These are phyloP conservation scores for Limnephilus marmoratus DNA, from an alignment of 2,888 invertebrate genomes.

Conservation along the genomic window DNA sequence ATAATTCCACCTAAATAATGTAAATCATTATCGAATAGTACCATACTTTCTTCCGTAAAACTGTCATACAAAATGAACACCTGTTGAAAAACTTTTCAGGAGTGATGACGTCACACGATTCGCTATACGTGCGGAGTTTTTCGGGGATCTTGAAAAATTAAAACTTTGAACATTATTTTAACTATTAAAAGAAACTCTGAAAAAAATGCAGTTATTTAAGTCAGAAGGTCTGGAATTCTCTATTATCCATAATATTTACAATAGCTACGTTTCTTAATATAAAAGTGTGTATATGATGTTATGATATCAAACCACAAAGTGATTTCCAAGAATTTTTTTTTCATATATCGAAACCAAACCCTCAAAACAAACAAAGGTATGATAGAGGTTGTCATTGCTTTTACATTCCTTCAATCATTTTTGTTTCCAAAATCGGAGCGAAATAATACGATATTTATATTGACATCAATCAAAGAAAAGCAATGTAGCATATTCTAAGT, in stretches of 20 bases:
- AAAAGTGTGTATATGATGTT: background rate
- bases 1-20: no score
- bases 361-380: background rate
- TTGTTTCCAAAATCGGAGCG: background rate
- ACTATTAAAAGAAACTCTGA: no score
- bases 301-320: background rate
- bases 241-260: background rate
- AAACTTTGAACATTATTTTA: no score
- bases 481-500: background rate
- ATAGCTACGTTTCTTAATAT: background rate
- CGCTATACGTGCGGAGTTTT: no score
- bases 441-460: background rate
- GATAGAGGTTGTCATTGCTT: background rate
- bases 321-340: background rate
- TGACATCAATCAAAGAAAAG: background rate
- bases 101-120: no score
- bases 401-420: background rate
- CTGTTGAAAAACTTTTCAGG: no score
- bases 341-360: background rate
- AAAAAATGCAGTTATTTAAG: no score
- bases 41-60: no score
- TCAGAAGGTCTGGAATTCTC: no score
- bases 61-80: no score
- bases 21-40: no score
- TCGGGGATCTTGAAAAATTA: no score